Evolutionary conservation across 2,888 invertebrate species (phyloP).

Genomic region (Taphrorychus bicolor): DNA sequence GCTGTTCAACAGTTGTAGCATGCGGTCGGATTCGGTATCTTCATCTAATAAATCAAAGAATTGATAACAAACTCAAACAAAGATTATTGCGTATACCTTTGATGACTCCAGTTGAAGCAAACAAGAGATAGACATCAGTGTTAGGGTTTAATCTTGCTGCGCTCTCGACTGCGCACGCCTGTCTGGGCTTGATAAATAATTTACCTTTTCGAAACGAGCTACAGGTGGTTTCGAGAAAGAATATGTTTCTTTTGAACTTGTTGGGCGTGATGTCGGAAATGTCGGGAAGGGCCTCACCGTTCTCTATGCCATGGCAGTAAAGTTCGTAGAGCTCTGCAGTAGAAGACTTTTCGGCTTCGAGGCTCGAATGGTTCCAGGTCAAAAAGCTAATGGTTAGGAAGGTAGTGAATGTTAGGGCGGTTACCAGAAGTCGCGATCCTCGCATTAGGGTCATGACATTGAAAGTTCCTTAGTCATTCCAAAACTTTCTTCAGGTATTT

Average conservation of each 20-base stretch:
- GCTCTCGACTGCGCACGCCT: conserved; percentile 74
- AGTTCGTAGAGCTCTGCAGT: neutral
- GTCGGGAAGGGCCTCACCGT: conserved; percentile 43
- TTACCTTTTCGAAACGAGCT: conserved; percentile 56
- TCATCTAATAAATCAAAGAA: conserved; percentile 32
- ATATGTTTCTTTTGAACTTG: conserved; percentile 63
- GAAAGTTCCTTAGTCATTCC: too few species aligned
- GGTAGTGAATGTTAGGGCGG: too few species aligned
- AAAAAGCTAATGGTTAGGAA: too few species aligned
- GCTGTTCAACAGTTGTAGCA: conserved; percentile 56
- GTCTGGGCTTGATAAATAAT: conserved; percentile 63
- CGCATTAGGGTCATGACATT: too few species aligned
- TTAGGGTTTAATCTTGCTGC: conserved; percentile 69
- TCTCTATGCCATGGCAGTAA: neutral
- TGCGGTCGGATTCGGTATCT: conserved; percentile 50
- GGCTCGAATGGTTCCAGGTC: too few species aligned
- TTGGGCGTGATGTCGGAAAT: conserved; percentile 50
- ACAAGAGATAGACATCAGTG: conserved; percentile 65
- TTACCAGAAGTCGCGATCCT: too few species aligned
- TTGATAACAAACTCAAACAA: neutral
- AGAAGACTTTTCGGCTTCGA: neutral
- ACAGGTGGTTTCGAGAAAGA: conserved; percentile 74
- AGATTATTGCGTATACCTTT: too few species aligned
- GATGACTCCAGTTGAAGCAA: conserved; percentile 60
- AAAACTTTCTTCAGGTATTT: too few species aligned